Conservation (phyloP, 2,888 invertebrate genomes). For the Drosophila percnosoma region DNA sequence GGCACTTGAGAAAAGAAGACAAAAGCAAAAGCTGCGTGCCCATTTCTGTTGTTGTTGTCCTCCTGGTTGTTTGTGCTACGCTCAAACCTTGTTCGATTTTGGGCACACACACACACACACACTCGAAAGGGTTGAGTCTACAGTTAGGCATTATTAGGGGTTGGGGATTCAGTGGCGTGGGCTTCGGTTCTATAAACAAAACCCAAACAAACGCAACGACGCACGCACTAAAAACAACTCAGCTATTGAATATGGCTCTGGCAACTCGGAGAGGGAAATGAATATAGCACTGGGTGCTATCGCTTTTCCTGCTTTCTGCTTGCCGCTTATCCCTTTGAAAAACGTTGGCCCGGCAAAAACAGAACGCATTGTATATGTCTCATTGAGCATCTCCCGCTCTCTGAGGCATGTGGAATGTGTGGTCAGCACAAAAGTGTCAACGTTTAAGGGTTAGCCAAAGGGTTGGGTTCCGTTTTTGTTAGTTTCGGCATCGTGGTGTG, state of each 20-base stretch:
- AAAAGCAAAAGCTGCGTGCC: slow-evolving; percentile 76
- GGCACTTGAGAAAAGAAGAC: slow-evolving; percentile 72
- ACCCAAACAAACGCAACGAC: slow-evolving; percentile 52
- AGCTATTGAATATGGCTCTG: slow-evolving; percentile 15
- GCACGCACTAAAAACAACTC: slow-evolving; percentile 62
- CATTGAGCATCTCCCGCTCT: slow-evolving; percentile 34
- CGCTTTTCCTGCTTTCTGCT: slow-evolving; percentile 23
- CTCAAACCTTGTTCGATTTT: slow-evolving; percentile 71
- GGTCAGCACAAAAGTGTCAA: slow-evolving; percentile 74
- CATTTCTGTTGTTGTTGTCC: slow-evolving; percentile 38
- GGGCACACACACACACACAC: slow-evolving; percentile 27
- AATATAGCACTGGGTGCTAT: slow-evolving; percentile 13
- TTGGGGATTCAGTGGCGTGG: slow-evolving; percentile 32
- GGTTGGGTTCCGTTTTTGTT: slow-evolving; percentile 56
- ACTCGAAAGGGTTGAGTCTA: slow-evolving; percentile 57
- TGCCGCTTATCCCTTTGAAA: slow-evolving; percentile 5
- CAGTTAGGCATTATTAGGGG: slow-evolving; percentile 8
- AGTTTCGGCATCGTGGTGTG: neutral
- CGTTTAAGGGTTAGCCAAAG: slow-evolving; percentile 72
- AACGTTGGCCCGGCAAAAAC: slow-evolving; percentile 3
- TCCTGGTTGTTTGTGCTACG: slow-evolving; percentile 50
- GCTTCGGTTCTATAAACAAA: slow-evolving; percentile 19
- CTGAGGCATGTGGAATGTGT: slow-evolving; percentile 56
- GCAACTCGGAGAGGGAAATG: slow-evolving; percentile 4
- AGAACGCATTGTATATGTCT: slow-evolving; percentile 1